These are phyloP conservation scores for Epinotia nisella DNA, from an alignment of 2,888 invertebrate species.

Conservation along the genomic window DNA sequence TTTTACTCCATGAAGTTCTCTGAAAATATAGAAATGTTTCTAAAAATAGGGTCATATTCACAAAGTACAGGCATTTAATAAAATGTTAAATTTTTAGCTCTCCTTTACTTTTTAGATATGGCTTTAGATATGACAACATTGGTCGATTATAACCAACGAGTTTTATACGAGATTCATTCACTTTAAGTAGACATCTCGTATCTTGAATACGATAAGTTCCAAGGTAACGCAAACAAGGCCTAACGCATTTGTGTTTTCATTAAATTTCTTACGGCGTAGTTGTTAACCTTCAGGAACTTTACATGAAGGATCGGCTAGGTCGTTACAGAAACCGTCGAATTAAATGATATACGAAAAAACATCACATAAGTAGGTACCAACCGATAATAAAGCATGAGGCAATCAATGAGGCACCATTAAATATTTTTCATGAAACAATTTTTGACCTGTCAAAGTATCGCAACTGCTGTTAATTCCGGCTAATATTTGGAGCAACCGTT, in stretches of 20 bases:
- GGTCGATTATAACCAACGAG: neutral
- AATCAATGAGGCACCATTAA: slow-evolving; percentile 52
- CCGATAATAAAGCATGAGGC: neutral
- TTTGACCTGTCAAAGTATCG: slow-evolving; percentile 77
- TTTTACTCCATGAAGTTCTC: too few species aligned
- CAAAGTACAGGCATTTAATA: too few species aligned
- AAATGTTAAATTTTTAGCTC: neutral
- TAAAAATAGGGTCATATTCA: too few species aligned
- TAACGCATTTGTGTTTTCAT: too few species aligned
- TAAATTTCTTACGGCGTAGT: too few species aligned
- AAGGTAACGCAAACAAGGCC: too few species aligned
- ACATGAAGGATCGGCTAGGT: neutral
- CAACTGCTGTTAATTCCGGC: slow-evolving; percentile 80
- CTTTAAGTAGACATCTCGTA: neutral
- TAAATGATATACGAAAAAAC: neutral
- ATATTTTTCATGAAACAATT: slow-evolving; percentile 64
- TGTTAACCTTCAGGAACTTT: neutral
- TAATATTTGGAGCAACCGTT: slow-evolving; percentile 79
- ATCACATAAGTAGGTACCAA: neutral
- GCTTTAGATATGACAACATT: neutral
- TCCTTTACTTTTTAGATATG: neutral
- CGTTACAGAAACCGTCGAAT: neutral
- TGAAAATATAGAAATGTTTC: too few species aligned
- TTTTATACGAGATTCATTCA: neutral
- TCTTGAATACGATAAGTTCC: too few species aligned